phyloP scores from a whole-genome alignment of 2,797 vertebrate genomes.

The Eurystomus glaucurus region DNA sequence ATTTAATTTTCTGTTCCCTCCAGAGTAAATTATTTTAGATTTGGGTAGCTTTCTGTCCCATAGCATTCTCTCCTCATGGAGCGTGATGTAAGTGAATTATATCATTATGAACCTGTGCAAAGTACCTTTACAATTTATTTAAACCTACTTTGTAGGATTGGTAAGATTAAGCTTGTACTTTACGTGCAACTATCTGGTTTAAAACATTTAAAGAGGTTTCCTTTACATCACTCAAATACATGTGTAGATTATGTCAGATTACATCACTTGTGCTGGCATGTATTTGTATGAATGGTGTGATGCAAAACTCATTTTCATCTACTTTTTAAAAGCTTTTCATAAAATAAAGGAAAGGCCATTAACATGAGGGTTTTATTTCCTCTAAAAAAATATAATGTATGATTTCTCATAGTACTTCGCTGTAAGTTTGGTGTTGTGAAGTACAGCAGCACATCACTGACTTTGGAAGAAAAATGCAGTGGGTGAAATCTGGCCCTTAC shows the following conservation, averaged over 20 bases:
- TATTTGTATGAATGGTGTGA: not conserved
- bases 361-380: accelerated
- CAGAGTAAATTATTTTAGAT: not conserved
- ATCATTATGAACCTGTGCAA: not conserved
- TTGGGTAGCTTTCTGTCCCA: not conserved
- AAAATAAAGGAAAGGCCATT: not conserved
- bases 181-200: not conserved
- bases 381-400: not conserved
- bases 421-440: not conserved
- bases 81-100: not conserved
- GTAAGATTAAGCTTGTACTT: not conserved
- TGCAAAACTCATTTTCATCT: not conserved
- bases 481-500: not conserved
- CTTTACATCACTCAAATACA: not conserved
- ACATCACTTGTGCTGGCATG: not conserved
- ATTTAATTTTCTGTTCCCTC: not conserved
- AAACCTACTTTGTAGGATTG: not conserved
- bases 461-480: not conserved
- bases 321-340: not conserved
- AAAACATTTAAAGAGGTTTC: not conserved
- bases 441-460: not conserved
- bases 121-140: not conserved
- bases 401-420: not conserved
- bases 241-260: not conserved
- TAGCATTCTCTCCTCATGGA: not conserved